Conservation (phyloP, 2,888 invertebrate genomes). For the Dryococelus australis region DNA sequence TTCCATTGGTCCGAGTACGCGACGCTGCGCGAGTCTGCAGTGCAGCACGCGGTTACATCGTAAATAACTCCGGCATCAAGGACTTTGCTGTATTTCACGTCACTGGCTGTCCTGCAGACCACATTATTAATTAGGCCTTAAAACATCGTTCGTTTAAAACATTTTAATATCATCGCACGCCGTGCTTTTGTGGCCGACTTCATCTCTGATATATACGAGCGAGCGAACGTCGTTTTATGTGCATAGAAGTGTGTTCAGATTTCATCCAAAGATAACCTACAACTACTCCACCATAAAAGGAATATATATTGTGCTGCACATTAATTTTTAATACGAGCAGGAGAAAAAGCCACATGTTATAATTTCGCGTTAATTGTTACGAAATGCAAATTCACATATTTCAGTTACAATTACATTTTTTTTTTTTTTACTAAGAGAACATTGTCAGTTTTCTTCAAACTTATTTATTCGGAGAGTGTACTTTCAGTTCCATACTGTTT, state of each 20-base stretch:
- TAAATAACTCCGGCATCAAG: not conserved
- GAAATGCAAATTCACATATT: not conserved
- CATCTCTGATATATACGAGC: constrained; percentile 6
- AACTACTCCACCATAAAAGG: not conserved
- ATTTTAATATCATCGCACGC: not conserved
- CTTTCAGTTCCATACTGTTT: too few species aligned
- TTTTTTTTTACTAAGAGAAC: too few species aligned
- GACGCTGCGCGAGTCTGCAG: too few species aligned
- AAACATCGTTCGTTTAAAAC: constrained; percentile 33
- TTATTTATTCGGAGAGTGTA: too few species aligned
- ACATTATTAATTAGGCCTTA: constrained; percentile 38
- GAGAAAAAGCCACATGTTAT: not conserved
- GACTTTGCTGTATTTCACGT: not conserved
- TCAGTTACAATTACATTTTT: not conserved
- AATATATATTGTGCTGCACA: not conserved
- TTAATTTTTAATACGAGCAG: not conserved
- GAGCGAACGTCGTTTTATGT: not conserved
- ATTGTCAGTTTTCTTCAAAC: too few species aligned
- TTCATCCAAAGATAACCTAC: not conserved
- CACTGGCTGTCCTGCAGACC: constrained; percentile 20
- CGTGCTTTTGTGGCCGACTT: not conserved
- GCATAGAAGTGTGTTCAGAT: not conserved
- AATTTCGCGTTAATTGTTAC: not conserved
- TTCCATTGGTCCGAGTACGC: too few species aligned
- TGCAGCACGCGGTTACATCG: not conserved